Evolutionary conservation across 2,888 invertebrate species (phyloP), one percentile per base, ranked within the genome.

Genomic region (Harpalus rubripes): DNA sequence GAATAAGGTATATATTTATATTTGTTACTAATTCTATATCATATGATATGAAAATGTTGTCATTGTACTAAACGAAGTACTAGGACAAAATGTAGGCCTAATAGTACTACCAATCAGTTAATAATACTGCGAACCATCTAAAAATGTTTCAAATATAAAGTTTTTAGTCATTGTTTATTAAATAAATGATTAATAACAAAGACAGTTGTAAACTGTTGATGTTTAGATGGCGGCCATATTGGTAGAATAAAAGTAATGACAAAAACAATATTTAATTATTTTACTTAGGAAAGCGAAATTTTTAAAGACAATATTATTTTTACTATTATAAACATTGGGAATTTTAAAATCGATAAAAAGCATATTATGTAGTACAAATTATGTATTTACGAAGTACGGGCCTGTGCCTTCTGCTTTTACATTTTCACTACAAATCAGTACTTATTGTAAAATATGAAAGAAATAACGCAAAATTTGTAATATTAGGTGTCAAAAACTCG

Each of bases 161-260:
- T 32, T 5, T 32, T 32, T 6, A 32, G 32, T 32, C 32, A 32
- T 32, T 4, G 32, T 32, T 32, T 32, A 32, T 3, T 32, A 32
- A 32, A 32, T 32, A 32, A 32, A 32, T 32, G 32, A 32, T 32
- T 32, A 32, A 32, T 32, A 32, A 32, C 5, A 32, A 3, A 32
- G 32, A 6, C 32, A 10, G 8, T 10, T 52, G 44, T 52, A 52
- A 52, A 52, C 44, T 12, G 12, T 52, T 52, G 32, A 32, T 52
- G 44, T 52, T 61, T 61, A 63, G 15, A 26, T 15, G 15, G 39
- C 68, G 68, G 68, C 68, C 68, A 68, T 68, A 68, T 68, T 68
- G 68, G n/a, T 41, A 39, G 6, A 68, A 12, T 22, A 68, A 68
- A 68, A 32, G 22, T 39, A 68, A 16, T 15, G 18, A 59, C 59